Evolutionary conservation across 2,113 vertebrate species (phyloP), one percentile per base, ranked within the genome.

Genomic region (Cryptotis parvus): DNA sequence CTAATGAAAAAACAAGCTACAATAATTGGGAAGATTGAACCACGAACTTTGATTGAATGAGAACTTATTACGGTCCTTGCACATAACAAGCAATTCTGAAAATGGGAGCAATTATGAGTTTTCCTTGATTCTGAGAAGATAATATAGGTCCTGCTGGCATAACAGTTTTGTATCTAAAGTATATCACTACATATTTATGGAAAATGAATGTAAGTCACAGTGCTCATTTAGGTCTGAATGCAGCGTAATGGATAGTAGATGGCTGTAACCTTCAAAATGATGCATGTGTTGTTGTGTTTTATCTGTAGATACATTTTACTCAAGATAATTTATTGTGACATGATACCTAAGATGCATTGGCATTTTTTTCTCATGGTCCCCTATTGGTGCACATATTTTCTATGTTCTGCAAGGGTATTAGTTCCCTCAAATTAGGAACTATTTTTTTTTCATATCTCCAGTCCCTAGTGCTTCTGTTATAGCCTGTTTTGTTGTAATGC

Each of bases 221-320:
- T 84, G 52, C 29, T 93, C 14, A 81, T 4, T 86, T 86, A 27
- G 16, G 61, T 61, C 49, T 79, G 29, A 89, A 79, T 83, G 11
- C 9, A 79, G 39, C 0, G 9, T 91, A 55, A 65, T 63, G 33
- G n/a, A 24, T 91, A 78, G 80, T 66, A 90, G n/a, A 45, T 86
- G 5, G 66, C 76, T 82, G 3, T 86, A 90, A 90, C 37, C 72
- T 41, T 68, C 58, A 52, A 75, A 79, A 65, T 58, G 9, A 89
- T 76, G 43, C 41, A 31, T 29, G 31, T 79, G 6, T 89, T 74
- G 66, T 66, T 78, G 1, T 74, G 11, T 91, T 20, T 77, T 75
- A 49, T 55, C 83, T 43, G 74, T 80, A 87, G 35, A 49, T 91
- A 90, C 49, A 89, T 84, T 94, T 91, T 90, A 87, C 35, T 86